Conservation (phyloP, 1,140 invertebrate species). For the Thereuonema tuberculata region DNA sequence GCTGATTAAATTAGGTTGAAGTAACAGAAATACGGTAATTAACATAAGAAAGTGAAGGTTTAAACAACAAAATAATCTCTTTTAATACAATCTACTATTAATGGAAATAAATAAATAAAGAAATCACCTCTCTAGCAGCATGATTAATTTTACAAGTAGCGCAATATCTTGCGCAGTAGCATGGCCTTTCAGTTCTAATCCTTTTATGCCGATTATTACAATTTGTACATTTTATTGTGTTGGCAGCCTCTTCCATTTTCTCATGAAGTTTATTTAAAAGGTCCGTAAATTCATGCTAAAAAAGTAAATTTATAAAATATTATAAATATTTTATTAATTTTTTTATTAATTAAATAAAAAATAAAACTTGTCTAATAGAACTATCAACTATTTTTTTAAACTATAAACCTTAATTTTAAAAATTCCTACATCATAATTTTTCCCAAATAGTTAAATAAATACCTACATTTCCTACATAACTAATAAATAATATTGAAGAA, state of each 20-base stretch:
- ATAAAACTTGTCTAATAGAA: no score
- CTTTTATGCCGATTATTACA: conserved; percentile 78
- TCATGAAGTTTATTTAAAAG: conserved; percentile 65
- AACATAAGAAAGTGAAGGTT: no score
- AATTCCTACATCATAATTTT: no score
- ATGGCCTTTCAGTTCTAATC: conserved; percentile 63
- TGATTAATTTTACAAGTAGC: conserved; percentile 76
- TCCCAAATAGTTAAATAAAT: background rate
- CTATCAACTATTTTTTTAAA: no score
- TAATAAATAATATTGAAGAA: no score
- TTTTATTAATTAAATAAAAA: background rate
- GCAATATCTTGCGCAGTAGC: conserved; percentile 80
- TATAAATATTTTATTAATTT: background rate
- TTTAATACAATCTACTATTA: no score
- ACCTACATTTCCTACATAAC: background rate
- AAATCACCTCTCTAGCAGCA: conserved; percentile 72
- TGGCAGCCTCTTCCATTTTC: conserved; percentile 84
- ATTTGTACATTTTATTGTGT: conserved; percentile 78
- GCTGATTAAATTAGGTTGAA: no score
- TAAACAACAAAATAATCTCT: no score
- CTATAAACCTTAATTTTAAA: no score
- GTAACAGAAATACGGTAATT: no score
- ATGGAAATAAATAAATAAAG: no score
- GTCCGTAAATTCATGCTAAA: conserved; percentile 16
- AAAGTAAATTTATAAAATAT: background rate